Percentiles rank a stretch among this genome's conserved stretches.
Evolutionary conservation across 2,113 vertebrate genomes (phyloP).

Genomic region (Paraplagusia blochii): DNA sequence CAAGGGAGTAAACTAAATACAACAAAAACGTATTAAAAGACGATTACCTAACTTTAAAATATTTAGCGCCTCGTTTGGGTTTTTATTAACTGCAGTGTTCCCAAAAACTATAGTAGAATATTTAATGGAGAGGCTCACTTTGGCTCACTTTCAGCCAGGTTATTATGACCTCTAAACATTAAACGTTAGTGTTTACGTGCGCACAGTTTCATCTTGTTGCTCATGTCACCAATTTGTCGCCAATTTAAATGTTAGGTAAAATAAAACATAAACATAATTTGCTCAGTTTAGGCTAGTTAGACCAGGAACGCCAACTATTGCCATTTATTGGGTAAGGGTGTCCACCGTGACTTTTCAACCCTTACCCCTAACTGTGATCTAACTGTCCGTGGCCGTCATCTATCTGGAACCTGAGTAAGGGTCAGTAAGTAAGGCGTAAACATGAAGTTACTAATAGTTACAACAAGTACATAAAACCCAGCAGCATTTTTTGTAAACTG

Average conservation of each 20-base stretch:
- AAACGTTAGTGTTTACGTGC: not conserved
- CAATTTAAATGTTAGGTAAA: not conserved
- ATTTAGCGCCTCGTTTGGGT: not conserved
- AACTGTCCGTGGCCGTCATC: too few species aligned
- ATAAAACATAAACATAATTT: not conserved
- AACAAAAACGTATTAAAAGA: not conserved
- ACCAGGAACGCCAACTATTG: not conserved
- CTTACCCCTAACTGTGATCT: too few species aligned
- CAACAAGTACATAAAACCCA: too few species aligned
- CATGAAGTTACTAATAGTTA: too few species aligned
- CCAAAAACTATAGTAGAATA: not conserved
- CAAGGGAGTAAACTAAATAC: not conserved
- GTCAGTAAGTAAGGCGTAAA: too few species aligned
- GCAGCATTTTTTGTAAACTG: too few species aligned
- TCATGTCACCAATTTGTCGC: not conserved
- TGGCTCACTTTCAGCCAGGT: not conserved
- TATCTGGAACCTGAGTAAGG: too few species aligned
- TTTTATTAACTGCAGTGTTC: not conserved
- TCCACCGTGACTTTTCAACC: too few species aligned
- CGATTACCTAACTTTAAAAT: too few species aligned
- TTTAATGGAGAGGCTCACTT: not conserved
- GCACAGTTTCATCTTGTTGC: conserved; percentile 3
- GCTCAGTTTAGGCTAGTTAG: not conserved
- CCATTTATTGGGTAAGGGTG: too few species aligned
- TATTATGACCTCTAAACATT: conserved; percentile 1